Base-by-base conservation (phyloP, 2,888 invertebrate species). In the Slavum lentiscoides region DNA sequence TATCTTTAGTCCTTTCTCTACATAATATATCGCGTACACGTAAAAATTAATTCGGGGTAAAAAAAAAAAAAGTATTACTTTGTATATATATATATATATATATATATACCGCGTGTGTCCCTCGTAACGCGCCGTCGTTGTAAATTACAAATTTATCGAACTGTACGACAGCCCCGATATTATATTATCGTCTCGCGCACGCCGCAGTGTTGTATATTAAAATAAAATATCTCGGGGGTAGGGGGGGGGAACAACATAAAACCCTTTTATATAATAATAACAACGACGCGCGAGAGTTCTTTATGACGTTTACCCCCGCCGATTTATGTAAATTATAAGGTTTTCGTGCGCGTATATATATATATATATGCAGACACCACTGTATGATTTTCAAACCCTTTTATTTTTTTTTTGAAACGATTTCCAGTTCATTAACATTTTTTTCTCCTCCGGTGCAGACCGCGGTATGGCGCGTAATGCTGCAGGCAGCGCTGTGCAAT, bases 391-490 rank as follows among this genome's bases (percentile, higher is more conserved):
- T 62, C 77, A 64, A 80, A 80, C 72, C 80, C 80, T 72, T 72
- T 80, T 77, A 68, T 43, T 43, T 43, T 43, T 6, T 7, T 43
- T 43, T 43, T 43, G 3, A 76, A 77, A 69, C 64, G 61, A 80
- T 80, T 80, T 80, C 80, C 80, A 80, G 70, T 80, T 72, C 80
- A 80, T 80, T 72, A 80, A 80, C 80, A 66, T 72, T 72, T 80
- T 69, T 75, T 74, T 72, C 53, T 72, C 62, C 30, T 23, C 23
- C 58, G 9, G 53, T 30, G 11, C 19, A 17, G 73, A 23, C 59
- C 19, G 21, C 72, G n/a, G 21, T 15, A 39, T 30, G n/a, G n/a
- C 30, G 30, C 4, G 30, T 30, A 30, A 1, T 4, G 30, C 2
- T 30, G 30, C 4, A 2, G 30, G 30, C 30, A 30, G 30, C 30